These are phyloP conservation scores for Sebastes baramenuke DNA, from an alignment of 2,797 vertebrate genomes.

Conservation along the genomic window DNA sequence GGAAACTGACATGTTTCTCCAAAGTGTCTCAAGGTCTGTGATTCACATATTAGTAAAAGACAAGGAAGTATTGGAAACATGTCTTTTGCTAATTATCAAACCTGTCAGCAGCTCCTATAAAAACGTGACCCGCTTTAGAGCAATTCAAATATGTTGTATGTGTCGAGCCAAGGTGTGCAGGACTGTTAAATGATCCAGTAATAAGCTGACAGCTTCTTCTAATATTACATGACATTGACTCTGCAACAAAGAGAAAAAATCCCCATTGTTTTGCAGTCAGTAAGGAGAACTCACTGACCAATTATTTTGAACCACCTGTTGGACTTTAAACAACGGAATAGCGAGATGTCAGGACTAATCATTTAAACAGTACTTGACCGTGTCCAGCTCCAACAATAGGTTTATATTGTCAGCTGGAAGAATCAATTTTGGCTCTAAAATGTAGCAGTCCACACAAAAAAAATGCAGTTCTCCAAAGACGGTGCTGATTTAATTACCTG, in stretches of 20 bases:
- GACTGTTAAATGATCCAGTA: conserved; percentile 9
- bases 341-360: conserved; percentile 48
- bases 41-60: neutral
- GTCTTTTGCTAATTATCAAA: conserved; percentile 14
- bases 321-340: conserved; percentile 43
- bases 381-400: conserved; percentile 17
- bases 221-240: conserved; percentile 6
- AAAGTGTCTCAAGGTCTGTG: neutral
- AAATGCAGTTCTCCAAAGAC: neutral
- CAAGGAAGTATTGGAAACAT: conserved; percentile 1
- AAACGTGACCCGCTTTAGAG: conserved; percentile 1
- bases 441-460: conserved; percentile 16
- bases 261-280: neutral
- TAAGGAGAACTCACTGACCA: conserved; percentile 1
- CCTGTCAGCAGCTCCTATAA: conserved; percentile 3
- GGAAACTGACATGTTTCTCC: conserved; percentile 6
- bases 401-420: conserved; percentile 57
- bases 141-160: conserved; percentile 12
- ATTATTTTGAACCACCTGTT: conserved; percentile 54
- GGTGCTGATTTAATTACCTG: neutral
- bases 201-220: conserved; percentile 3
- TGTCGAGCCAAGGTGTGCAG: conserved; percentile 3
- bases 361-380: conserved; percentile 26
- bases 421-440: conserved; percentile 31
- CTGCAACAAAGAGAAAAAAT: neutral